These are phyloP conservation scores for Oreochromis aureus DNA, from an alignment of 2,113 vertebrate species.

Conservation along the genomic window DNA sequence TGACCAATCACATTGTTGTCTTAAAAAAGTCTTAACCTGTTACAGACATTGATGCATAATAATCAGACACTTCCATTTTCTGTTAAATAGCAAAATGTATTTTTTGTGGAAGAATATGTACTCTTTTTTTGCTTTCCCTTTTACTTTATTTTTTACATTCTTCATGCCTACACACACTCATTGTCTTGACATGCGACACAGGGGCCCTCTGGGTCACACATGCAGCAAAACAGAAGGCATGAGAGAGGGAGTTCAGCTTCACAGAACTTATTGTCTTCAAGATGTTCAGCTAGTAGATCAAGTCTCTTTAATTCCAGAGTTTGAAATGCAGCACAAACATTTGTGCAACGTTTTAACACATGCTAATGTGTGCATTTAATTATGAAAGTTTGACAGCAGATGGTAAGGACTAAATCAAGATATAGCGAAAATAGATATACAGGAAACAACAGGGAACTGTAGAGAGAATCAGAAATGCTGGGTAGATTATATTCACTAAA, in stretches of 20 bases:
- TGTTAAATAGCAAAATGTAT: background rate
- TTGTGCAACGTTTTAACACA: background rate
- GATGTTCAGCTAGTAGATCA: background rate
- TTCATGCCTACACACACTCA: conserved; percentile 30
- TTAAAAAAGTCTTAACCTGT: background rate
- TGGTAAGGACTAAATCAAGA: background rate
- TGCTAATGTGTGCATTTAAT: background rate
- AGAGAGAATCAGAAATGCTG: background rate
- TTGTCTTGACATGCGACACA: conserved; percentile 13
- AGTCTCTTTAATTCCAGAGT: background rate
- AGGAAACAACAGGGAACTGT: background rate
- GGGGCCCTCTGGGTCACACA: background rate
- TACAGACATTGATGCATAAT: background rate
- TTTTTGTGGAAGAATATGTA: background rate
- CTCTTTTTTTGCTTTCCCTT: background rate
- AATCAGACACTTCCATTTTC: background rate
- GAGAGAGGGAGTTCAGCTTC: background rate
- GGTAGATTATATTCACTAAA: background rate
- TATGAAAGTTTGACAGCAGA: background rate
- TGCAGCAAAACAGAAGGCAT: background rate
- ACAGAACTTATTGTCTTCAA: conserved; percentile 15
- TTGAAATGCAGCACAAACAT: background rate
- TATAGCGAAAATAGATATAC: background rate
- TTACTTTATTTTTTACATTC: conserved; percentile 24
- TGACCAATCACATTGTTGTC: too few relatives aligned